Evolutionary conservation across 2,797 vertebrate species (phyloP), one percentile per base, ranked within the genome.

Genomic region (Fistularia commersonii): DNA sequence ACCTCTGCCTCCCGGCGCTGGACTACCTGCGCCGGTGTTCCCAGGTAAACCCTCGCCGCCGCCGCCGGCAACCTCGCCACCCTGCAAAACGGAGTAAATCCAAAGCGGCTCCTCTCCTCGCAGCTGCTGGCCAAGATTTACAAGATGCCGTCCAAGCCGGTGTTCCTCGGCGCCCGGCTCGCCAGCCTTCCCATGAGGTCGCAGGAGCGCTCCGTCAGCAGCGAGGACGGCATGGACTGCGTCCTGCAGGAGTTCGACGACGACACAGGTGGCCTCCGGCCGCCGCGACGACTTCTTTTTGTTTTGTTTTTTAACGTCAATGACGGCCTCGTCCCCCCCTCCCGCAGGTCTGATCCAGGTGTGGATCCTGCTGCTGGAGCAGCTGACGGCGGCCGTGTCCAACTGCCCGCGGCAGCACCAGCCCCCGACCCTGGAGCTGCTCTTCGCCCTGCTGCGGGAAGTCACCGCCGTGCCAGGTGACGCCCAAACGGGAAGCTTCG

Each of bases 391-490:
- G 0, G 93, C 97, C 0, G 93, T 98, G 65, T 98, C 96, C 0
- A 95, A 96, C 78, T 98, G 96, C 66, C 97, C 97, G 4, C 93
- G 97, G 3, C 95, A 97, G 58, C 96, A 99, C 67, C 97, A 99
- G 37, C 93, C 97, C 0, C 96, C 96, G 0, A 98, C 97, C 36
- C 80, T 99, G 70, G 94, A 98, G 61, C 87, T 98, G 72, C 92
- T 99, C 32, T 99, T 99, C 65, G 84, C 93, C 59, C 84, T 99
- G 46, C 87, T 99, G 66, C 88, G 97, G 70, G 96, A 97, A 0
- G 78, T 98, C 79, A 89, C 93, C 51, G 87, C 82, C 33, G 86
- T 84, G 11, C 95, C 96, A 69, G 96, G 96, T 98, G 15, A 61
- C 35, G n/a, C n/a, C n/a, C n/a, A n/a, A n/a, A n/a, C n/a, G n/a